These are phyloP conservation scores for Bombycilla garrulus DNA, from an alignment of 2,113 vertebrate genomes.

Conservation along the genomic window DNA sequence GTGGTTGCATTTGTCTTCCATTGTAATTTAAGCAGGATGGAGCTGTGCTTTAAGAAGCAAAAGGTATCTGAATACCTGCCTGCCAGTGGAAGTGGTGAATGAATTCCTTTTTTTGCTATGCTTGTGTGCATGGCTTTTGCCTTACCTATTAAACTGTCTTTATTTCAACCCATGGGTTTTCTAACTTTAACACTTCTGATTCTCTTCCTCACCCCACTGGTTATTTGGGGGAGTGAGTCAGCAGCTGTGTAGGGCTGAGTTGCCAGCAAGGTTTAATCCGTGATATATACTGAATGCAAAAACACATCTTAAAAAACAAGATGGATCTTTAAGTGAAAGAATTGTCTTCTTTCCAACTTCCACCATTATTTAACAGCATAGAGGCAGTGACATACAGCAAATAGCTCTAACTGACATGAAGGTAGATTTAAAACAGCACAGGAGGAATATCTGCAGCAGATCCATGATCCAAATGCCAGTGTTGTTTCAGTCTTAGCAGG, in stretches of 20 bases:
- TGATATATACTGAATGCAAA: not conserved
- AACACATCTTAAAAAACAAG: not conserved
- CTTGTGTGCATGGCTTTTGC: not conserved
- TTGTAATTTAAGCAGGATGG: not conserved
- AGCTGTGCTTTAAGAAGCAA: not conserved
- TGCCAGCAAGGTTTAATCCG: not conserved
- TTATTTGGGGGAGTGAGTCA: accelerated
- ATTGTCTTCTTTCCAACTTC: not conserved
- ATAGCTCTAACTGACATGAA: not conserved
- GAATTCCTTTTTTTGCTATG: not conserved
- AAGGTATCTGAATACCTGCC: not conserved
- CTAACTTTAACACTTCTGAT: accelerated
- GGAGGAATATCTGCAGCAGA: not conserved
- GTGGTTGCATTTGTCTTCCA: not conserved
- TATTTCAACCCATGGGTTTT: not conserved
- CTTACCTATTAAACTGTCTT: not conserved
- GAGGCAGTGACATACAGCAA: not conserved
- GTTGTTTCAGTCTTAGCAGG: not conserved
- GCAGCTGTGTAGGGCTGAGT: not conserved
- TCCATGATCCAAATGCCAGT: not conserved
- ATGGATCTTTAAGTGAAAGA: not conserved
- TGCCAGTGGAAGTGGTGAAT: not conserved
- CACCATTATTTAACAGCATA: not conserved
- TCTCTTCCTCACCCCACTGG: not conserved
- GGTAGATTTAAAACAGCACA: not conserved